These are phyloP conservation scores for Gymnocephalus cernua DNA, from an alignment of 2,113 vertebrate genomes.

Conservation along the genomic window DNA sequence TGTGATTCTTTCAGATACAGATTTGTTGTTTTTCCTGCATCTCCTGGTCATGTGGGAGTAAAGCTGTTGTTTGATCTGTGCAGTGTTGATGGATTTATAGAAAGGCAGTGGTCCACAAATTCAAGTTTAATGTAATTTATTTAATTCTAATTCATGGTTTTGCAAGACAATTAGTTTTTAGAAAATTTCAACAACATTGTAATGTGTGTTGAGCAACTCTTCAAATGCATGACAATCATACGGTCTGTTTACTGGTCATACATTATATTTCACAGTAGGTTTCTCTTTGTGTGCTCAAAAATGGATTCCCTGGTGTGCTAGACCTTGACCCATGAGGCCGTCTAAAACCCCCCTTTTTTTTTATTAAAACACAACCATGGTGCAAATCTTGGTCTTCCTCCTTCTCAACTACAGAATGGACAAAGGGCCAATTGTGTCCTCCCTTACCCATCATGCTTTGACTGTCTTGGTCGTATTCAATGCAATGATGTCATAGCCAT, in stretches of 20 bases:
- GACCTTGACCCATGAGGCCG: constrained; percentile 7
- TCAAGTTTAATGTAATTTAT: neutral
- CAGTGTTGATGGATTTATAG: neutral
- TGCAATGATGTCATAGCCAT: constrained; percentile 54
- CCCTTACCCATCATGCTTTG: constrained; percentile 46
- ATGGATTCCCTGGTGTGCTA: constrained; percentile 16
- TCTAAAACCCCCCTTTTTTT: neutral
- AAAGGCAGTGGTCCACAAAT: constrained; percentile 4
- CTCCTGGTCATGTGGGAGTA: neutral
- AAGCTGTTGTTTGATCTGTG: constrained; percentile 1
- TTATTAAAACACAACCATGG: constrained; percentile 5
- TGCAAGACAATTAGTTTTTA: neutral
- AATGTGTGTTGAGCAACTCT: neutral
- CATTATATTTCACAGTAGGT: neutral
- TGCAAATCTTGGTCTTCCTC: constrained; percentile 18
- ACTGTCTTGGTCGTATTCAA: constrained; percentile 35
- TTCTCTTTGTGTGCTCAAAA: constrained; percentile 14
- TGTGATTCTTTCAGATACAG: neutral
- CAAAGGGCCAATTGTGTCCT: constrained; percentile 50
- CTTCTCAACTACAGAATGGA: constrained; percentile 29
- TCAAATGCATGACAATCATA: neutral
- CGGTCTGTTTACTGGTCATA: neutral
- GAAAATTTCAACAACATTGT: no score
- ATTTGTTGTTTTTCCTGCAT: neutral
- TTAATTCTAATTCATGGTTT: neutral